Evolutionary conservation across 2,797 vertebrate species (phyloP).

Genomic region (Cossypha polioptera): DNA sequence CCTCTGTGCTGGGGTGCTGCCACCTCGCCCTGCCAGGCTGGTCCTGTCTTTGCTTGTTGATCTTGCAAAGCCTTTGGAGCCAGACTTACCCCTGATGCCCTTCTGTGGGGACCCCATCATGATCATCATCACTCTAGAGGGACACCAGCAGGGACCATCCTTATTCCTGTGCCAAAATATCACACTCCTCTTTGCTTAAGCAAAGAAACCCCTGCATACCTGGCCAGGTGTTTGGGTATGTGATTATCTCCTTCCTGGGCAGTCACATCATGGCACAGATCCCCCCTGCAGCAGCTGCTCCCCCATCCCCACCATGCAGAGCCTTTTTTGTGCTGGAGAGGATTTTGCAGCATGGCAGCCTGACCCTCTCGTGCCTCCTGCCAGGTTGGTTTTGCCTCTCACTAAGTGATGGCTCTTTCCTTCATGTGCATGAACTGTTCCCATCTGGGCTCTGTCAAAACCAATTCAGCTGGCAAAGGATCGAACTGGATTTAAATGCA

Average conservation of each 20-base stretch:
- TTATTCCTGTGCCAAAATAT: neutral
- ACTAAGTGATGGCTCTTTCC: neutral
- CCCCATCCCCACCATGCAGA: fast-evolving
- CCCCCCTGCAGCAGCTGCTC: neutral
- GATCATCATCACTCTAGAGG: neutral
- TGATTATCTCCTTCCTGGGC: neutral
- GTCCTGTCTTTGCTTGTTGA: neutral
- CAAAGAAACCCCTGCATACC: neutral
- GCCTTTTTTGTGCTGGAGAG: neutral
- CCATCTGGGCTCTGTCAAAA: conserved; percentile 22
- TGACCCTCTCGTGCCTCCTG: conserved; percentile 8
- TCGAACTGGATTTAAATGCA: neutral
- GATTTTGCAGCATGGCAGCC: neutral
- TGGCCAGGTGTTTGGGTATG: neutral
- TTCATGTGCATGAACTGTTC: neutral
- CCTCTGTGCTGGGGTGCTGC: fast-evolving
- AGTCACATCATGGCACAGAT: fast-evolving
- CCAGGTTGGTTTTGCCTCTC: neutral
- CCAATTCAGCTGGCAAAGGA: neutral
- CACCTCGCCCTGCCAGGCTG: neutral
- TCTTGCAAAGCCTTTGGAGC: neutral
- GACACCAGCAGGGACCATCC: neutral
- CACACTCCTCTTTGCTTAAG: neutral
- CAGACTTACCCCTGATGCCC: neutral
- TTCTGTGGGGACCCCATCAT: neutral